These are phyloP conservation scores for Eilema sororculum DNA, from an alignment of 2,888 invertebrate genomes.

Conservation along the genomic window DNA sequence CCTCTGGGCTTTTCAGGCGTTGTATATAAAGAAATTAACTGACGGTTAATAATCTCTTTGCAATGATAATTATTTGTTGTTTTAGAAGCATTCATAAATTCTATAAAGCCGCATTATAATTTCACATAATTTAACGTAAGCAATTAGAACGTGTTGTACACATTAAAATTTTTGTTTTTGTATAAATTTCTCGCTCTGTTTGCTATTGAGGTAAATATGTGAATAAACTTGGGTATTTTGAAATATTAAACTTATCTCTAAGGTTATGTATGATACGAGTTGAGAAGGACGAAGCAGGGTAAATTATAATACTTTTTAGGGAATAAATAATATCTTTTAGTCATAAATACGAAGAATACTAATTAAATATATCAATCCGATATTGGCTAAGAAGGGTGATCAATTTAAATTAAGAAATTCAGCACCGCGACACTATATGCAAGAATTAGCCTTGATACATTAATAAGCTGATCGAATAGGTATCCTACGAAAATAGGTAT, in stretches of 20 bases:
- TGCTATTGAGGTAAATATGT: slow-evolving; percentile 50
- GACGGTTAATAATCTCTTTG: slow-evolving; percentile 7
- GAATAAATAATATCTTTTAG: too few species aligned
- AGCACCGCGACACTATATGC: not conserved
- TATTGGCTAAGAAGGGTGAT: not conserved
- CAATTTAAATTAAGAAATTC: not conserved
- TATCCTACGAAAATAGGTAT: too few species aligned
- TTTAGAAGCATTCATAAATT: slow-evolving; percentile 25
- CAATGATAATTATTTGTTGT: slow-evolving; percentile 25
- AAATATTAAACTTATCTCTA: slow-evolving; percentile 32
- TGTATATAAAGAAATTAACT: not conserved
- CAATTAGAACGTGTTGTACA: slow-evolving; percentile 48
- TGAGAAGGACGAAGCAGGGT: not conserved
- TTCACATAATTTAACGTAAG: slow-evolving; percentile 46
- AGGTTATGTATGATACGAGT: not conserved
- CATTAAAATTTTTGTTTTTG: slow-evolving; percentile 38
- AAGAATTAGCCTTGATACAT: not conserved
- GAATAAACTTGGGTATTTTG: slow-evolving; percentile 43
- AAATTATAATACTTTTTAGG: not conserved
- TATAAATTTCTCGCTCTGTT: slow-evolving; percentile 60
- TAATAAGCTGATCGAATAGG: too few species aligned
- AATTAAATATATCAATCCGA: not conserved
- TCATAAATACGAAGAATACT: not conserved
- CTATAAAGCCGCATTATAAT: slow-evolving; percentile 33
- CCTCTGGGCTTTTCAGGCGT: not conserved